These are phyloP conservation scores for Pseudococcus jackbeardsleyi DNA, from an alignment of 2,888 invertebrate species.

Conservation along the genomic window DNA sequence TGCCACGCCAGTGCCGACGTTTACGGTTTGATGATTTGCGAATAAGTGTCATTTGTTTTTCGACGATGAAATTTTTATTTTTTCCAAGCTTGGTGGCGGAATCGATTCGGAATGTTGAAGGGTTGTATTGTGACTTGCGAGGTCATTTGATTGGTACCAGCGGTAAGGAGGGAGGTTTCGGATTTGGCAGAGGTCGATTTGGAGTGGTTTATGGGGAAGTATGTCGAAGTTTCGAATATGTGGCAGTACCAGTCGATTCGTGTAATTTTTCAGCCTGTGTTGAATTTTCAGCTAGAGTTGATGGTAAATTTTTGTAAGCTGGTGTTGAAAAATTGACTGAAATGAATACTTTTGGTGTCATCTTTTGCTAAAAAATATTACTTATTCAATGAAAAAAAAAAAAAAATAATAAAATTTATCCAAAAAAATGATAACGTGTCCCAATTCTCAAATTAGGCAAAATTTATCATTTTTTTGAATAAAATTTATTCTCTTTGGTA, in stretches of 20 bases:
- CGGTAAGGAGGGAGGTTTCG: background rate
- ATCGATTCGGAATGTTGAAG: conserved; percentile 7
- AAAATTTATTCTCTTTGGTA: no score
- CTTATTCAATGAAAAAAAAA: no score
- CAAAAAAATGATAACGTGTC: no score
- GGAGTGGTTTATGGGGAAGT: background rate
- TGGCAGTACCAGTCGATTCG: background rate
- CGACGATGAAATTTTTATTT: conserved; percentile 23
- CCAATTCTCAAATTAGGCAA: no score
- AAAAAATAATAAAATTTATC: no score
- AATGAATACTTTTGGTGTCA: no score
- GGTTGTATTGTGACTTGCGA: background rate
- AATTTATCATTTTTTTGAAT: no score
- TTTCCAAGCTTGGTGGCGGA: background rate
- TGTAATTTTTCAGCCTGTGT: no score
- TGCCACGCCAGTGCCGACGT: conserved; percentile 1
- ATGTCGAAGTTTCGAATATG: background rate
- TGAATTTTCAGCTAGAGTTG: no score
- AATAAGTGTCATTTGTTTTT: conserved; percentile 46
- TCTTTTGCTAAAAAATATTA: no score
- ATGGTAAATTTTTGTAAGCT: background rate
- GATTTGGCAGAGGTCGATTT: background rate
- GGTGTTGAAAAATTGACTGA: background rate
- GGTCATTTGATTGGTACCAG: background rate
- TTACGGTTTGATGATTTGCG: conserved; percentile 48